These are phyloP conservation scores for Sakesphorus luctuosus DNA, from an alignment of 2,113 vertebrate genomes.

Conservation along the genomic window DNA sequence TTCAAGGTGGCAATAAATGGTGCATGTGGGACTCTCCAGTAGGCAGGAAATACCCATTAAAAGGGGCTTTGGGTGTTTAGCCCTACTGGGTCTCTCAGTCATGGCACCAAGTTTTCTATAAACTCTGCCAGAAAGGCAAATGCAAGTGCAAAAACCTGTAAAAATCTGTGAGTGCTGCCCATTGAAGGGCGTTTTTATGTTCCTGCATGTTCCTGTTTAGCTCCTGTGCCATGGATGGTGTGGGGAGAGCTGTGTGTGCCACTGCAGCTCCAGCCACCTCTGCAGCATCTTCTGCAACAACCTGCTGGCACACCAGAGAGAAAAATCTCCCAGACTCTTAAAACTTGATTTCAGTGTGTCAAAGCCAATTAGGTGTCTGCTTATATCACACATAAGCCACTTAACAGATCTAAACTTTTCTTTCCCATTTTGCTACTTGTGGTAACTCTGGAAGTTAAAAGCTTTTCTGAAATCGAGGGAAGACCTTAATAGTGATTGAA, in stretches of 20 bases:
- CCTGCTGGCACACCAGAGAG: background rate
- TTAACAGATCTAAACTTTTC: background rate
- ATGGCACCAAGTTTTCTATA: background rate
- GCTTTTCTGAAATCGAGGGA: background rate
- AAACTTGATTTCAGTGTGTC: background rate
- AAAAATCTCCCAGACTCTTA: background rate
- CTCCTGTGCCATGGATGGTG: background rate
- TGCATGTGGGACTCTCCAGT: background rate
- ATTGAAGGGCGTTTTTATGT: fast-evolving
- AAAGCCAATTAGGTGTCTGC: background rate
- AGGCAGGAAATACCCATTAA: background rate
- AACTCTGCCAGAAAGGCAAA: background rate
- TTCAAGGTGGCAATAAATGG: background rate
- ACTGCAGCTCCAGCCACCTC: background rate
- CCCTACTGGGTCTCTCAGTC: background rate
- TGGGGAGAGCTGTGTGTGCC: background rate
- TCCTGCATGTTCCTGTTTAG: background rate
- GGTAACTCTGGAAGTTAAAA: background rate
- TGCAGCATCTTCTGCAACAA: background rate
- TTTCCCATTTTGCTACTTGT: background rate
- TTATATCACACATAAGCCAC: background rate
- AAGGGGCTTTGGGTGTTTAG: background rate
- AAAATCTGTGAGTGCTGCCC: background rate
- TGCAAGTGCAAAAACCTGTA: background rate
- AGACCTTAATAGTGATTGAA: background rate